Evolutionary conservation across 2,888 invertebrate species (phyloP).

Genomic region (Yponomeuta malinellus): DNA sequence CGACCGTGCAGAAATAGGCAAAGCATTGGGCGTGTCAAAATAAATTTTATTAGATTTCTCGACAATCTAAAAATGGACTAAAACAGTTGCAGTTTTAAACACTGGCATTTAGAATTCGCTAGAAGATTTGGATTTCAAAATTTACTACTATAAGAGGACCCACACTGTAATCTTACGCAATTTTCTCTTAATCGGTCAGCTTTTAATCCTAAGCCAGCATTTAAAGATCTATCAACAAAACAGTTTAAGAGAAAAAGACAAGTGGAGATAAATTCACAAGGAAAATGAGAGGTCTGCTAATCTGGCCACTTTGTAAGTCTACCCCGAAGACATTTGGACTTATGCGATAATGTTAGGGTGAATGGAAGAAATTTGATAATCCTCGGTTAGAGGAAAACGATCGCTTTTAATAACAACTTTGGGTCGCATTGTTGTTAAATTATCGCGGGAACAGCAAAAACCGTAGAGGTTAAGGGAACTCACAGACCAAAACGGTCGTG

Average conservation of each 20-base stretch:
- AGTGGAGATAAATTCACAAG: conserved; percentile 29
- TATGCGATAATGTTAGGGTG: conserved; percentile 72
- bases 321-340: conserved; percentile 68
- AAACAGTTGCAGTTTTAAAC: not conserved
- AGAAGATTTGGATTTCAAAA: too few species aligned
- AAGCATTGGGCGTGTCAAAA: not conserved
- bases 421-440: conserved; percentile 60
- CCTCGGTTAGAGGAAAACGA: conserved; percentile 65
- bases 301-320: conserved; percentile 37
- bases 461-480: conserved; percentile 25
- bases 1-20: not conserved
- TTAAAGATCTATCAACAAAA: conserved; percentile 11
- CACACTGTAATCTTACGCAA: conserved; percentile 67
- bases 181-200: conserved; percentile 66
- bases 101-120: not conserved
- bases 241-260: conserved; percentile 2
- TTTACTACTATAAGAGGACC: conserved; percentile 33
- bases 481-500: too few species aligned
- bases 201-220: conserved; percentile 30
- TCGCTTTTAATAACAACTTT: conserved; percentile 68
- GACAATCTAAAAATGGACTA: not conserved
- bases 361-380: conserved; percentile 72
- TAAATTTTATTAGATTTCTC: not conserved
- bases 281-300: conserved; percentile 19
- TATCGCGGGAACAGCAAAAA: conserved; percentile 38